Evolutionary conservation across 2,888 invertebrate genomes (phyloP).

Genomic region (Kryphioiulus occultus): DNA sequence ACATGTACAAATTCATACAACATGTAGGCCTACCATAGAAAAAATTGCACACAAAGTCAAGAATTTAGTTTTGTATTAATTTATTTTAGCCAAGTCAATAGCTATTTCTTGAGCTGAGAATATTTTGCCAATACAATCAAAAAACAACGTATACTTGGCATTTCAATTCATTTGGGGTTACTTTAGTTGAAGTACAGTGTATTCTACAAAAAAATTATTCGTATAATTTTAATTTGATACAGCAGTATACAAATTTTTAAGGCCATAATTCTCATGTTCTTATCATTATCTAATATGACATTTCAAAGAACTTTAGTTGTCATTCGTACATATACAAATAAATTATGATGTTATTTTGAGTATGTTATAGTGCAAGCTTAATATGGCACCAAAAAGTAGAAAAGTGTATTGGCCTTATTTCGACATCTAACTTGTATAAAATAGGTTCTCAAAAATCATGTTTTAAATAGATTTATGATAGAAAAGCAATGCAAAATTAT

Average conservation of each 20-base stretch:
- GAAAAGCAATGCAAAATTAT: constrained; percentile 10
- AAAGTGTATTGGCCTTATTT: constrained; percentile 24
- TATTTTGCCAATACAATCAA: constrained; percentile 29
- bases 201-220: not conserved
- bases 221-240: not conserved
- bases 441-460: not conserved
- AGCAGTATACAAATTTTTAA: not conserved
- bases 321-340: constrained; percentile 21
- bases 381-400: constrained; percentile 12
- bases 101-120: not conserved
- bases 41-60: not conserved
- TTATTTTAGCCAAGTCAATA: constrained; percentile 18
- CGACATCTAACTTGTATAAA: constrained; percentile 20
- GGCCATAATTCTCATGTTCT: not conserved
- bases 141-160: not conserved
- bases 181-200: not conserved
- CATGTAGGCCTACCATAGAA: too few species aligned
- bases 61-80: constrained; percentile 18
- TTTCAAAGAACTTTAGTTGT: not conserved
- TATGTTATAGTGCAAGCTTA: not conserved
- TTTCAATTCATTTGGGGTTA: not conserved
- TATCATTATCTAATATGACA: not conserved
- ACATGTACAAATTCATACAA: not conserved
- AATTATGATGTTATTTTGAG: constrained; percentile 5
- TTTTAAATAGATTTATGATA: constrained; percentile 30